Evolutionary conservation across 2,888 invertebrate species (phyloP).

Genomic region (Cylindroiulus punctatus): DNA sequence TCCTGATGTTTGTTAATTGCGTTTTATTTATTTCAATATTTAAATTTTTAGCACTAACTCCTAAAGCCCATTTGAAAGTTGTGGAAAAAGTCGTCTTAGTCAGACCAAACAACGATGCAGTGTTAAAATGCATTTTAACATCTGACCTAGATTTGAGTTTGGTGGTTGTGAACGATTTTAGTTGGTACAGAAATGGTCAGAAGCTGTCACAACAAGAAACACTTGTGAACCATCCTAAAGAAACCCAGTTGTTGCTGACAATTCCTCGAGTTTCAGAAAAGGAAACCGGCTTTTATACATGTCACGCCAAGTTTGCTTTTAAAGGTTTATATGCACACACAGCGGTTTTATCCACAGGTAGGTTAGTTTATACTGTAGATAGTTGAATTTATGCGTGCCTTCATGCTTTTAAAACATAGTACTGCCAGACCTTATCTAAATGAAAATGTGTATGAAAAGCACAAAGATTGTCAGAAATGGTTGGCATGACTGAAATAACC

Average conservation of each 20-base stretch:
- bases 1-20: not conserved
- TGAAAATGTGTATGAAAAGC: too few species aligned
- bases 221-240: slow-evolving; percentile 4
- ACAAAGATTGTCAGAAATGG: too few species aligned
- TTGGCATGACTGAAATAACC: too few species aligned
- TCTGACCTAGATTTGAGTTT: not conserved
- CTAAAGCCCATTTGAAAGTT: slow-evolving; percentile 27
- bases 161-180: not conserved
- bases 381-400: too few species aligned
- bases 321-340: not conserved
- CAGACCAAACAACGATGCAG: not conserved
- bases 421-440: too few species aligned
- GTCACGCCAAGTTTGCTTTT: not conserved
- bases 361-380: too few species aligned
- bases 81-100: slow-evolving; percentile 15
- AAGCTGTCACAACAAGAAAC: not conserved
- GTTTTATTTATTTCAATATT: not conserved
- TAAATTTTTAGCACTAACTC: slow-evolving; percentile 2
- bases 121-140: slow-evolving; percentile 44
- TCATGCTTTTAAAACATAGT: too few species aligned
- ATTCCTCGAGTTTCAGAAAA: slow-evolving; percentile 20
- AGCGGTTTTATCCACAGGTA: slow-evolving; percentile 31
- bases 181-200: not conserved
- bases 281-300: slow-evolving; percentile 11
- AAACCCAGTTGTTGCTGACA: not conserved